Conservation (phyloP, 2,113 vertebrate genomes). For the Tragulus kanchil region DNA sequence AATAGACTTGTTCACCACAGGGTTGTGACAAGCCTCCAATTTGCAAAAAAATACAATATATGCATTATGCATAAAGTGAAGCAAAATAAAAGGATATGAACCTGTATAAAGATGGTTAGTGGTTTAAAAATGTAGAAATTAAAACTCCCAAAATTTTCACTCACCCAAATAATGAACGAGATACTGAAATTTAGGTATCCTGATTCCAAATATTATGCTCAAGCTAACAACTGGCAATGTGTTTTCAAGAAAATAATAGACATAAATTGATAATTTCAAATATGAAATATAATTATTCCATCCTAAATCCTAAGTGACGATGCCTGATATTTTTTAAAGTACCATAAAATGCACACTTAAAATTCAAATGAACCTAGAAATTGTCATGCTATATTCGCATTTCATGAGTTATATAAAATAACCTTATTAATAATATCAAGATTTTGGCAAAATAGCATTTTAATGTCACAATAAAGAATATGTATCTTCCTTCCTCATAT, state of each 20-base stretch:
- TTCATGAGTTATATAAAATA: background rate
- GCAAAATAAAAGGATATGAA: background rate
- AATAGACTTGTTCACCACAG: background rate
- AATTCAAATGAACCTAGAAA: background rate
- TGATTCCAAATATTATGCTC: background rate
- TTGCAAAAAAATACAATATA: background rate
- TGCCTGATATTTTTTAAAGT: background rate
- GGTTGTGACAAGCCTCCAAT: background rate
- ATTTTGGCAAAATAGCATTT: background rate
- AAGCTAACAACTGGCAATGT: background rate
- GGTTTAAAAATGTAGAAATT: background rate
- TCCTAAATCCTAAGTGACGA: background rate
- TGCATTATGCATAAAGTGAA: background rate
- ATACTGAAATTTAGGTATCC: background rate
- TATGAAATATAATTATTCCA: conserved; percentile 8
- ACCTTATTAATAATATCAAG: background rate
- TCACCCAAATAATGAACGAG: background rate
- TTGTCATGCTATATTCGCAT: background rate
- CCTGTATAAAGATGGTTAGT: background rate
- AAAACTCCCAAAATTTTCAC: background rate
- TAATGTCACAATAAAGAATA: background rate
- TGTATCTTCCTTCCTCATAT: background rate
- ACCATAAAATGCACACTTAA: background rate
- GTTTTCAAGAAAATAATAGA: background rate
- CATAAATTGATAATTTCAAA: background rate